Conservation (phyloP, 2,113 vertebrate species). For the Lophura nycthemera region DNA sequence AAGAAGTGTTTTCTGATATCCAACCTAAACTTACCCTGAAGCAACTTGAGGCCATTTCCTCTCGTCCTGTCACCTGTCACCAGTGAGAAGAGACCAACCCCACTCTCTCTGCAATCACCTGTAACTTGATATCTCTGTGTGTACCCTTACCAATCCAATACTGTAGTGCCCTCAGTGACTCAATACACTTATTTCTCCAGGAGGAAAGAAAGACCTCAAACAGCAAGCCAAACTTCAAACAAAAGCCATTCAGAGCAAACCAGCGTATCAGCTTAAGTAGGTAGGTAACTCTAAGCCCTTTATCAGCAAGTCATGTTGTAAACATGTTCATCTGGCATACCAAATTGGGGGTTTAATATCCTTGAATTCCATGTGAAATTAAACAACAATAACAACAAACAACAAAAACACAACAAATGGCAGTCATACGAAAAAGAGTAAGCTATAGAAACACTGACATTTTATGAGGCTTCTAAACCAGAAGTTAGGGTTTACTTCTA, state of each 20-base stretch:
- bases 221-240: neutral
- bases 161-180: neutral
- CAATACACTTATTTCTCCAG: neutral
- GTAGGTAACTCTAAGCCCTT: neutral
- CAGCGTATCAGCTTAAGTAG: neutral
- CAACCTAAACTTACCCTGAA: too few species aligned
- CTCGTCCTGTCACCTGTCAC: too few species aligned
- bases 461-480: neutral
- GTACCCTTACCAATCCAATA: neutral
- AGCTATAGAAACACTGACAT: neutral
- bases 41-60: too few species aligned
- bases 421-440: neutral
- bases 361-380: neutral
- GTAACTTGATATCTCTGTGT: rapidly evolving
- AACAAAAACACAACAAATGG: neutral
- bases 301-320: neutral
- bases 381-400: neutral
- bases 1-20: too few species aligned
- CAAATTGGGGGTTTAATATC: neutral
- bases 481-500: neutral
- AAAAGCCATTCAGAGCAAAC: neutral
- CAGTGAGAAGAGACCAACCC: too few species aligned
- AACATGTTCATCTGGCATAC: neutral
- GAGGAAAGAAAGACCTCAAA: neutral
- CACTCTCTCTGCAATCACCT: too few species aligned